Evolutionary conservation across 2,797 vertebrate species (phyloP).

Genomic region (Amblyraja radiata): DNA sequence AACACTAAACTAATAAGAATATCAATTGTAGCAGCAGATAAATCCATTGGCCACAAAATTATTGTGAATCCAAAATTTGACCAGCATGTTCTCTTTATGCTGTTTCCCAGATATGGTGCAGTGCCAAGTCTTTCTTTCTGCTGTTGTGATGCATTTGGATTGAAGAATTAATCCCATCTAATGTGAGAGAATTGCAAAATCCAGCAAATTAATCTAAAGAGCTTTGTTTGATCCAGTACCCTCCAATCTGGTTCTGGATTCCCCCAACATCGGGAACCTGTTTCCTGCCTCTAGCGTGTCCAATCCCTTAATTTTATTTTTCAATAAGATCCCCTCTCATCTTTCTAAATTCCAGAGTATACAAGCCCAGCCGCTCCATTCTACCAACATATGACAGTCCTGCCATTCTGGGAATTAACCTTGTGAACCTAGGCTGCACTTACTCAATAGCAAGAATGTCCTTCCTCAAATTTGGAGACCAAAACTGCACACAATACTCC

Average conservation of each 20-base stretch:
- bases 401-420: no score
- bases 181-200: not conserved
- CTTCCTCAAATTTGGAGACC: no score
- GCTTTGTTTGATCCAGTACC: not conserved
- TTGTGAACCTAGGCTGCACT: no score
- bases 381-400: no score
- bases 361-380: no score
- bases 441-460: no score
- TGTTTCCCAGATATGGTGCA: not conserved
- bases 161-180: not conserved
- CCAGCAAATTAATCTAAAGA: not conserved
- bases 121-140: not conserved
- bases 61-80: not conserved
- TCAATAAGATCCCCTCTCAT: no score
- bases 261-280: no score
- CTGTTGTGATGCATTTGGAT: not conserved
- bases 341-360: no score
- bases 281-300: no score
- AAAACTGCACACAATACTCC: no score
- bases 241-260: not conserved
- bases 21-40: not conserved
- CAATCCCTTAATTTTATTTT: no score
- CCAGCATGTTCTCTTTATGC: not conserved
- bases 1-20: not conserved
- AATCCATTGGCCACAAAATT: not conserved